Conservation (phyloP, 2,113 vertebrate genomes). For the Protobothrops mucrosquamatus region DNA sequence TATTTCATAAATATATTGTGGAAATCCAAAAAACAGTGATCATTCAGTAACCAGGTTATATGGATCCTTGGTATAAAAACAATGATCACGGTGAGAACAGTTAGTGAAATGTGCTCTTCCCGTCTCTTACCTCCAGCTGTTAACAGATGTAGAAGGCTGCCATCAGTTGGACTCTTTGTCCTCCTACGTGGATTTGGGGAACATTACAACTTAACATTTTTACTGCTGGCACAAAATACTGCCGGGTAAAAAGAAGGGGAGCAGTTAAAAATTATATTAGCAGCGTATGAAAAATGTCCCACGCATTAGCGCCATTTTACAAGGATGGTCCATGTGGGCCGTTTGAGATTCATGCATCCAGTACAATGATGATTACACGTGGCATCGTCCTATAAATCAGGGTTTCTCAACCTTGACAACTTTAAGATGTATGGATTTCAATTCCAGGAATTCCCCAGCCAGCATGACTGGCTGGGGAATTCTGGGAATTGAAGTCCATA, state of each 20-base stretch:
- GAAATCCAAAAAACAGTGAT: neutral
- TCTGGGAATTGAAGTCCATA: no score
- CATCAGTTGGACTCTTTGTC: neutral
- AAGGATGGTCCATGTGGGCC: no score
- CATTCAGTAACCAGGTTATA: neutral
- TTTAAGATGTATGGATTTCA: no score
- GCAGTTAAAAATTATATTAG: neutral
- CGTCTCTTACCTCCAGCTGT: neutral
- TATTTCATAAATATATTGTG: neutral
- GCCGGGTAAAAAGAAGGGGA: neutral
- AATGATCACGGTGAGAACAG: neutral
- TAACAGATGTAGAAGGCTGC: neutral
- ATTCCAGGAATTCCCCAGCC: no score
- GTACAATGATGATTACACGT: neutral
- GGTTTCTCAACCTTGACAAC: no score
- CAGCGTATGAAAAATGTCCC: neutral
- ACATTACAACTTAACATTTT: neutral
- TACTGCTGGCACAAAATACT: neutral
- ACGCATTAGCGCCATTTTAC: neutral
- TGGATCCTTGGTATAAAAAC: neutral
- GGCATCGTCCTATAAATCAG: no score
- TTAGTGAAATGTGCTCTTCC: neutral
- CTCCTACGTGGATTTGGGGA: neutral
- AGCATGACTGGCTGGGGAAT: no score
- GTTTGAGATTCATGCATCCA: neutral